These are phyloP conservation scores for Phoenoteleia sp. DNA, from an alignment of 2,888 invertebrate genomes.

Conservation along the genomic window DNA sequence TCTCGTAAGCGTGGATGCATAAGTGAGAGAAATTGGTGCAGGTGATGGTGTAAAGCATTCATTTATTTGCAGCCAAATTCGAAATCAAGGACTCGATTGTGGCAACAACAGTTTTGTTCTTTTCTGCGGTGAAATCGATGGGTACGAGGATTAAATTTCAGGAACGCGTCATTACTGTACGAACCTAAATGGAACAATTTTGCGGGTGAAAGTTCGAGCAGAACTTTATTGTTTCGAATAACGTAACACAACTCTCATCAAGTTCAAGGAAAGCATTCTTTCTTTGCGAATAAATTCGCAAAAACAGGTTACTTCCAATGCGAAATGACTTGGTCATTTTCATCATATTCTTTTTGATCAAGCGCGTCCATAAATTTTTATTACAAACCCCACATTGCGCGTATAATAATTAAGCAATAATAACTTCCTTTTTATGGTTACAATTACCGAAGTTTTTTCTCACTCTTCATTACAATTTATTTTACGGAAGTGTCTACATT, in stretches of 20 bases:
- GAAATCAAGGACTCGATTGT: slow-evolving; percentile 71
- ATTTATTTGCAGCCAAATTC: slow-evolving; percentile 62
- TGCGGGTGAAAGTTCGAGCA: slow-evolving; percentile 55
- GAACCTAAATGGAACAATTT: slow-evolving; percentile 19
- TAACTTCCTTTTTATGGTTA: slow-evolving; percentile 65
- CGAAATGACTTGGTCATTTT: background rate
- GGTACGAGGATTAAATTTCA: slow-evolving; percentile 33
- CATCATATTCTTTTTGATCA: background rate
- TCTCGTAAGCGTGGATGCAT: slow-evolving; percentile 61
- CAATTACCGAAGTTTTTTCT: slow-evolving; percentile 55
- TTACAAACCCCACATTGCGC: slow-evolving; percentile 21
- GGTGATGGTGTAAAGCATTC: slow-evolving; percentile 30
- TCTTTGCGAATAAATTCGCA: background rate
- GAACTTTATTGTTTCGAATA: background rate
- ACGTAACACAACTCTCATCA: slow-evolving; percentile 2
- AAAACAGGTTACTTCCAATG: background rate
- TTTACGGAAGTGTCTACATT: slow-evolving; percentile 57
- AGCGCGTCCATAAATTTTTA: slow-evolving; percentile 45
- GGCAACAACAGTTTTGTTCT: slow-evolving; percentile 7
- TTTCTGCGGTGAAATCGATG: slow-evolving; percentile 48
- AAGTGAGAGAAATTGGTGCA: slow-evolving; percentile 72
- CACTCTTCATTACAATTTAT: slow-evolving; percentile 60
- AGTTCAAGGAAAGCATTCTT: background rate
- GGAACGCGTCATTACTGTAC: slow-evolving; percentile 11
- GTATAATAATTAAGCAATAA: slow-evolving; percentile 51